Conservation (phyloP, 2,113 vertebrate species). For the Sylvicapra grimmia region DNA sequence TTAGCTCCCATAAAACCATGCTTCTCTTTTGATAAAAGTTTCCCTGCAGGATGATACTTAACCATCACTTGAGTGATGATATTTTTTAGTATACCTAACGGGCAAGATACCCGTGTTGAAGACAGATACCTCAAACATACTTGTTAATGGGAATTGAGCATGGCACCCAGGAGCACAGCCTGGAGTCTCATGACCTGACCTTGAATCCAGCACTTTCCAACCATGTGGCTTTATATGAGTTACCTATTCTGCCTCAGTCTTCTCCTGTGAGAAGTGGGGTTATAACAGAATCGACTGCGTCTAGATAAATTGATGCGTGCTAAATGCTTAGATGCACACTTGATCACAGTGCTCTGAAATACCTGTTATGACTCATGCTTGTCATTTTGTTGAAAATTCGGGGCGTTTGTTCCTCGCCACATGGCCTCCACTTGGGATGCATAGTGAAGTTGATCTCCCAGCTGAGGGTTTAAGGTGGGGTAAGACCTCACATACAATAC, state of each 20-base stretch:
- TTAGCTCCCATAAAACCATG: fast-evolving
- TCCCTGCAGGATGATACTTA: background rate
- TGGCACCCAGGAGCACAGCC: too few relatives aligned
- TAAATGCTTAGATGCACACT: background rate
- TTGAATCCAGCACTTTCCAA: background rate
- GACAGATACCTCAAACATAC: background rate
- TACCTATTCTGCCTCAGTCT: background rate
- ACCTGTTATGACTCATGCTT: background rate
- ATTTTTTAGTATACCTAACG: background rate
- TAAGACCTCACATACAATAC: background rate
- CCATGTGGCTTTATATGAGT: background rate
- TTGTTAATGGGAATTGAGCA: background rate
- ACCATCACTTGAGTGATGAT: background rate
- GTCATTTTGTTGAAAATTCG: background rate
- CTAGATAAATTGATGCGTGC: background rate
- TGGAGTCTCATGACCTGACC: background rate
- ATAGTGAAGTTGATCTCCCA: background rate
- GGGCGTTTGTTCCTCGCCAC: background rate
- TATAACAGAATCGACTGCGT: background rate
- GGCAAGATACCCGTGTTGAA: background rate
- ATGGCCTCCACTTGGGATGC: background rate
- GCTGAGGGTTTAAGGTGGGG: background rate
- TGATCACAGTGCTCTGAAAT: background rate
- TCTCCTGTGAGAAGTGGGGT: background rate
- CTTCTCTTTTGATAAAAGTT: background rate